Base-by-base conservation (phyloP, 1,140 invertebrate species). In the Brachionus paranguensis region DNA sequence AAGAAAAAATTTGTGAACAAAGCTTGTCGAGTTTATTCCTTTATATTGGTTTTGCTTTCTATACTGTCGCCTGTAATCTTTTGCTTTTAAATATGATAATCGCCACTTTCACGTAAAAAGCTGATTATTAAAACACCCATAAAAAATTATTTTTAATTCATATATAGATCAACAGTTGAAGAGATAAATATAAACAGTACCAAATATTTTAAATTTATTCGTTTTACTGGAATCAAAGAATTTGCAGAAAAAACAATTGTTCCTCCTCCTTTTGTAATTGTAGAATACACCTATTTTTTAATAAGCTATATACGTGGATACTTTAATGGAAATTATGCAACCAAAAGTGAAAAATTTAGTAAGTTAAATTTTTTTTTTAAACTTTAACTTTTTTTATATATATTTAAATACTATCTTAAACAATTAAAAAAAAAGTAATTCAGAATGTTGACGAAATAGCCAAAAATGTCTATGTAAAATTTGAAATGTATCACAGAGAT, bases 401-500 rank as follows among this genome's bases (percentile, higher is more conserved):
- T n/a, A n/a, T 12, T 3, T 0, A 50, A 17, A n/a, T 17, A 11
- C 0, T 50, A 50, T 24, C n/a, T 50, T 33, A 11, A 50, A n/a
- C 10, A 27, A 12, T 17, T 14, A n/a, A 29, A 50, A 50, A 43
- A 37, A 10, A 20, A 81, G 78, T 20, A 64, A 81, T 81, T 11
- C 50, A 81, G 41, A 65, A 60, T 45, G 10, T 33, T 1, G 64
- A 81, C 12, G 64, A 81, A 41, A 68, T 27, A 1, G 20, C 4
- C 33, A 81, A 81, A 68, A 81, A 68, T 45, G 53, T 64, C 43
- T 81, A 81, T 24, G 53, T 81, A n/a, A 81, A 81, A 81, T 81
- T 81, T 68, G 78, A 81, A 64, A 81, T 50, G n/a, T 81, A 20
- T 37, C 50, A 81, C 11, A 10, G 78, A 41, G 53, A 81, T 43